These are phyloP conservation scores for Anastatus disparis DNA, from an alignment of 1,140 invertebrate genomes.

Conservation along the genomic window DNA sequence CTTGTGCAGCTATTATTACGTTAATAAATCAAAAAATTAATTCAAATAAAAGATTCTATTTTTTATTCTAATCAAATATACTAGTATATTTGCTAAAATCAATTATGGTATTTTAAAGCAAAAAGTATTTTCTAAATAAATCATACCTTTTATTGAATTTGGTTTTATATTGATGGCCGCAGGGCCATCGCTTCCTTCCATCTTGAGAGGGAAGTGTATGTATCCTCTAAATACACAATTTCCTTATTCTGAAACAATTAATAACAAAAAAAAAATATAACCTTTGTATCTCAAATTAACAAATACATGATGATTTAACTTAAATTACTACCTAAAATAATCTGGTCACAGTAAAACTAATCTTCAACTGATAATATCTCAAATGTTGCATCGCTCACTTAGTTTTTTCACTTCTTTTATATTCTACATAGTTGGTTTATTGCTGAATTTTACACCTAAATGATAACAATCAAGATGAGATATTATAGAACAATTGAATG, in stretches of 20 bases:
- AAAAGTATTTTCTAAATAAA: background rate
- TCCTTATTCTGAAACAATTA: background rate
- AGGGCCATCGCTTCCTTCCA: slow-evolving; percentile 69
- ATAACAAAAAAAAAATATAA: no score
- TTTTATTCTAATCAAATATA: no score
- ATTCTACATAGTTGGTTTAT: background rate
- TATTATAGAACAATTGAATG: background rate
- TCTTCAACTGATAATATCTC: background rate
- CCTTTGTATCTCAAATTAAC: no score
- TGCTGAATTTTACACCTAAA: background rate
- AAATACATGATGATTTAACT: background rate
- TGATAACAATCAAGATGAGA: background rate
- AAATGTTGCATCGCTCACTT: slow-evolving; percentile 24
- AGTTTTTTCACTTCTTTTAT: background rate
- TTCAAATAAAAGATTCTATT: no score
- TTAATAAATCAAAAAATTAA: background rate
- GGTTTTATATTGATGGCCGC: slow-evolving; percentile 76
- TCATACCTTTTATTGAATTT: slow-evolving; percentile 72
- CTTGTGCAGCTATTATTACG: slow-evolving; percentile 72
- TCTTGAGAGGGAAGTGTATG: no score
- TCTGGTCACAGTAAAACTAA: background rate
- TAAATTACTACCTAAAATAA: slow-evolving; percentile 12
- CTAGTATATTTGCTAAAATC: no score
- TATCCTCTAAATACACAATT: no score
- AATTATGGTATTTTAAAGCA: no score